Evolutionary conservation across 2,888 invertebrate genomes (phyloP).

Genomic region (Acleris holmiana): DNA sequence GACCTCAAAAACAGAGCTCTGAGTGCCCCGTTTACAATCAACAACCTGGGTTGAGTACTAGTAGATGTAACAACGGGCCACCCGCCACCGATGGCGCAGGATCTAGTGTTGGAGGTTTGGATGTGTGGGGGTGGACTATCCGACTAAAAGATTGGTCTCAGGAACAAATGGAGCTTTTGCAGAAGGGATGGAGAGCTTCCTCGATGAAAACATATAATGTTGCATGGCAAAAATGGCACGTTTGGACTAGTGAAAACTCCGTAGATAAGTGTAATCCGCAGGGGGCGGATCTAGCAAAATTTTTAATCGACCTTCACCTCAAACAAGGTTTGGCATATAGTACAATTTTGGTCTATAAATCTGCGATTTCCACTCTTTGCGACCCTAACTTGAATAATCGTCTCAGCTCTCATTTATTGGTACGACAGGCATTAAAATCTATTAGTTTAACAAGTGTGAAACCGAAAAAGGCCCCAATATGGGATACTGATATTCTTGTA

Average conservation of each 20-base stretch:
- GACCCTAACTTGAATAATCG: too few species aligned
- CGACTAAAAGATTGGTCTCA: background rate
- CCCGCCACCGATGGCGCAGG: background rate
- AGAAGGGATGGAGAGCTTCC: background rate
- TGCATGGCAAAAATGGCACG: background rate
- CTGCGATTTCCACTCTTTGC: too few species aligned
- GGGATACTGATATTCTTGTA: too few species aligned
- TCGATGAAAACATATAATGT: background rate
- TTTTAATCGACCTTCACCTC: too few species aligned
- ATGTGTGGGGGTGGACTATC: background rate
- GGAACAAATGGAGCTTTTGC: background rate
- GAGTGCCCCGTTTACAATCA: background rate
- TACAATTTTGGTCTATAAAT: too few species aligned
- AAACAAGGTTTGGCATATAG: too few species aligned
- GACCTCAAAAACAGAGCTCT: constrained; percentile 1
- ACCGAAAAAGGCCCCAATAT: too few species aligned
- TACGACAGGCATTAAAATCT: too few species aligned
- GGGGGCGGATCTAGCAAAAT: background rate
- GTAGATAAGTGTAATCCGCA: background rate
- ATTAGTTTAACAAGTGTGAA: too few species aligned
- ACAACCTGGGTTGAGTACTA: background rate
- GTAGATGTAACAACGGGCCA: background rate
- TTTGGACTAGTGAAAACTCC: background rate
- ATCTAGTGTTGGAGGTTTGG: background rate
- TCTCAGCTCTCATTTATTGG: too few species aligned